Percentiles rank a stretch among this genome's conserved stretches.
phyloP scores from a whole-genome alignment of 2,113 vertebrate species.

The Pseudonaja textilis region DNA sequence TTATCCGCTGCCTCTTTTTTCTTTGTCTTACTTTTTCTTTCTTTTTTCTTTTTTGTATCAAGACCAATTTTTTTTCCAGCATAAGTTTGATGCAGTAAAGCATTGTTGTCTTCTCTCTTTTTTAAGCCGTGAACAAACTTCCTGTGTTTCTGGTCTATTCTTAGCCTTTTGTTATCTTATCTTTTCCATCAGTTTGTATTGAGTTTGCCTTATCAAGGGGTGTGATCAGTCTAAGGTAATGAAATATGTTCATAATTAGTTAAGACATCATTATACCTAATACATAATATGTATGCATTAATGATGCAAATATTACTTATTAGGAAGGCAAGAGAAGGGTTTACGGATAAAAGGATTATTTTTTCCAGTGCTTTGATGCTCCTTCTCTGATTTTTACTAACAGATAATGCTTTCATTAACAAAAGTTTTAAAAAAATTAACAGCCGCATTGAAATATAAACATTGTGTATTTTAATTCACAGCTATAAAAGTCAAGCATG shows the following conservation, averaged over 20 bases:
- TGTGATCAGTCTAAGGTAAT: background rate
- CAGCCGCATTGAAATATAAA: background rate
- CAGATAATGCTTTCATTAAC: background rate
- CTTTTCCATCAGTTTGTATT: slow-evolving; percentile 17
- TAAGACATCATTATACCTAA: background rate
- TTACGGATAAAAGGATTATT: background rate
- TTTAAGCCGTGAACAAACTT: slow-evolving; percentile 9
- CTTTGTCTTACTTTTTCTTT: slow-evolving; percentile 28
- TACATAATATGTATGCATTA: slow-evolving; percentile 17
- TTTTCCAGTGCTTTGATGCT: background rate
- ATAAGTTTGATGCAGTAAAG: slow-evolving; percentile 4
- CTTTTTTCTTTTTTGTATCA: slow-evolving; percentile 1
- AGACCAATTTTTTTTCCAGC: background rate
- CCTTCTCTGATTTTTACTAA: background rate
- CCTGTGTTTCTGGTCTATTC: slow-evolving; percentile 13
- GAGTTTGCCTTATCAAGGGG: slow-evolving; percentile 25
- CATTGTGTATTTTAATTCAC: slow-evolving; percentile 37
- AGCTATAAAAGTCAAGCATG: slow-evolving; percentile 29
- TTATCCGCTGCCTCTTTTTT: slow-evolving; percentile 23
- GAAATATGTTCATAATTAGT: slow-evolving; percentile 28
- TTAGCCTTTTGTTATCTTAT: slow-evolving; percentile 12
- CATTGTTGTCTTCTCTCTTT: background rate
- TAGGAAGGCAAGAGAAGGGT: background rate
- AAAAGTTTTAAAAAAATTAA: background rate
- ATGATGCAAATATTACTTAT: background rate